phyloP scores from a whole-genome alignment of 2,113 vertebrate genomes.

The Misgurnus mizolepis region DNA sequence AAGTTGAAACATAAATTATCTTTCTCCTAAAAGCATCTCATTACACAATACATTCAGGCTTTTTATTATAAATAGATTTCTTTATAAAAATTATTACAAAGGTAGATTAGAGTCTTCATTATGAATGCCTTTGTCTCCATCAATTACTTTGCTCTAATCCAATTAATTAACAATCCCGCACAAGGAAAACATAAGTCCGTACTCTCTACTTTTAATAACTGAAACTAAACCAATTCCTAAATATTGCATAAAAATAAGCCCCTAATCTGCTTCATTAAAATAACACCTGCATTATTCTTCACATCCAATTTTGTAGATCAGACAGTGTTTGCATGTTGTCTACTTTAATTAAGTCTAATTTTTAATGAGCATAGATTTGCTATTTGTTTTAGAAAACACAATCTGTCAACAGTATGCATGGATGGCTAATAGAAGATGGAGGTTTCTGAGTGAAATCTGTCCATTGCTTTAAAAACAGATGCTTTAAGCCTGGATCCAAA shows the following conservation, averaged over 20 bases:
- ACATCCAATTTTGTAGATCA: neutral
- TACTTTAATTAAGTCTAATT: neutral
- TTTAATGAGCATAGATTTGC: neutral
- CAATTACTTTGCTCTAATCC: neutral
- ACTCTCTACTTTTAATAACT: neutral
- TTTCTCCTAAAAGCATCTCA: too few species aligned
- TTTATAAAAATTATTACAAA: neutral
- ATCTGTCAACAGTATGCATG: slow-evolving; percentile 8
- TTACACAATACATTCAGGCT: too few species aligned
- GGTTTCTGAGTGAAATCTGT: slow-evolving; percentile 23
- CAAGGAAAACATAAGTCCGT: neutral
- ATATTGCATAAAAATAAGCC: slow-evolving; percentile 1
- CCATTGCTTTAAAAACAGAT: slow-evolving; percentile 21
- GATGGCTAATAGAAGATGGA: neutral
- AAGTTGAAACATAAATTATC: too few species aligned
- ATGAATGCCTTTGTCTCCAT: neutral
- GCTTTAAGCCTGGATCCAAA: neutral
- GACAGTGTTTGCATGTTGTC: neutral
- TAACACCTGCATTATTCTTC: neutral
- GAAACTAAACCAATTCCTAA: neutral
- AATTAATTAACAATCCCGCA: slow-evolving; percentile 6
- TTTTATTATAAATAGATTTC: too few species aligned
- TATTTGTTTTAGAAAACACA: slow-evolving; percentile 32
- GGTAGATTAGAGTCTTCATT: neutral
- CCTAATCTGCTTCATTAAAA: neutral